Evolutionary conservation across 2,797 vertebrate genomes (phyloP), one percentile per base, ranked within the genome.

Genomic region (Molossus molossus): DNA sequence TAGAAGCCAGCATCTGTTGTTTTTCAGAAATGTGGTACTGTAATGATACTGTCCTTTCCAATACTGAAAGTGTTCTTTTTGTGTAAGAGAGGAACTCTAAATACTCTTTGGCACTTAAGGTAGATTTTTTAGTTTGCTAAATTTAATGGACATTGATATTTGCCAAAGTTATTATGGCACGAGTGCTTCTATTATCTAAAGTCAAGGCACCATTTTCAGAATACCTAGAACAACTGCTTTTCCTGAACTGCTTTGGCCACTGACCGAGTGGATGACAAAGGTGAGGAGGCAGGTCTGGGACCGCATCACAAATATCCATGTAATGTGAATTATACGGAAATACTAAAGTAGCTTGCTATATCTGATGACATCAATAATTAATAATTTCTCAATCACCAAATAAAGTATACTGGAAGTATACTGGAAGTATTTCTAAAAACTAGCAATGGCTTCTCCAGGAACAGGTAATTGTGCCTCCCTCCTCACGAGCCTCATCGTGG

Each of bases 61-160:
- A 90, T 67, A 82, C 40, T 37, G 25, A 55, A 86, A 94, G 25
- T 75, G 40, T 62, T 84, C 6, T 70, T 67, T 81, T 37, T 82
- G 40, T 79, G 23, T 80, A 91, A 45, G 11, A 91, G 69, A 94
- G 27, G 9, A 25, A 80, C 29, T 96, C 50, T 48, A 80, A 90
- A 64, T 73, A 65, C 17, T 92, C 87, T 40, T 40, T 91, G 69
- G 45, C 45, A 80, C 21, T 81, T 94, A 53, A 48, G 17, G 55
- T 92, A 80, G 50, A 86, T 67, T 80, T 80, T 95, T 87, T 88
- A 92, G 90, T 80, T 95, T 92, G 53, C 29, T 89, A 64, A 75
- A 76, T 50, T 77, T 87, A 80, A 91, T 93, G 91, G 40, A 60
- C 70, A 94, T 53, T 96, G 40, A 69, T 95, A 93, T 62, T 91